Percentiles rank a stretch among this genome's conserved stretches.
phyloP scores from a whole-genome alignment of 1,140 invertebrate species.

The Tetramorium parvispinum region DNA sequence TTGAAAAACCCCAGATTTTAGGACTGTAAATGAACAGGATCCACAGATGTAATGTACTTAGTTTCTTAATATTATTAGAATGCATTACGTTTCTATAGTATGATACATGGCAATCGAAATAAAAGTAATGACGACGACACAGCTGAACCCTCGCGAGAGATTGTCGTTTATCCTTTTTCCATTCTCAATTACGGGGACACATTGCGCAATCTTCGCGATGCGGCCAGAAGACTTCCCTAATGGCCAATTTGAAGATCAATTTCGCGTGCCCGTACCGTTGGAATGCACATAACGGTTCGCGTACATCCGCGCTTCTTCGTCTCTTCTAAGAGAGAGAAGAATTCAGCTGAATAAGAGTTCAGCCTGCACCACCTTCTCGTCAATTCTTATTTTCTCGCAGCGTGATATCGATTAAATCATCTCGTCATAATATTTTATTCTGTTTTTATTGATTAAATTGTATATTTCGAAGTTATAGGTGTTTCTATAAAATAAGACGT shows the following conservation, averaged over 20 bases:
- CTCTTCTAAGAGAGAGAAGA: not conserved
- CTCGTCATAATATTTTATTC: not conserved
- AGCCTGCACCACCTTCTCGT: not conserved
- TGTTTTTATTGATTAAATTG: not conserved
- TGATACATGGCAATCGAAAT: not conserved
- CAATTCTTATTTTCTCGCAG: not conserved
- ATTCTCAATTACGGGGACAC: conserved; percentile 45
- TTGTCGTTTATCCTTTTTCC: conserved; percentile 9
- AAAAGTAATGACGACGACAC: not conserved
- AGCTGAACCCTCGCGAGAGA: conserved; percentile 12
- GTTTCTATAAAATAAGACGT: not conserved
- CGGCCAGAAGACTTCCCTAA: conserved; percentile 57
- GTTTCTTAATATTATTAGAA: not conserved
- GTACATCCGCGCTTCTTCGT: not conserved
- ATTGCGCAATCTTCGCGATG: conserved; percentile 56
- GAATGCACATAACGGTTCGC: conserved; percentile 70
- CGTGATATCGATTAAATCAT: not conserved
- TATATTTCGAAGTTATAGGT: not conserved
- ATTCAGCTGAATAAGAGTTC: not conserved
- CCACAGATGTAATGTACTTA: not conserved
- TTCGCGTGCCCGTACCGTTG: conserved; percentile 77
- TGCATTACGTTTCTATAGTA: not conserved
- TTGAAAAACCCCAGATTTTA: not conserved
- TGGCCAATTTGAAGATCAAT: conserved; percentile 80
- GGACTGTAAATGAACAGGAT: not conserved